Percentiles rank a stretch among this genome's conserved stretches.
Evolutionary conservation across 1,140 invertebrate species (phyloP).

Genomic region (Drosophila setifemur): DNA sequence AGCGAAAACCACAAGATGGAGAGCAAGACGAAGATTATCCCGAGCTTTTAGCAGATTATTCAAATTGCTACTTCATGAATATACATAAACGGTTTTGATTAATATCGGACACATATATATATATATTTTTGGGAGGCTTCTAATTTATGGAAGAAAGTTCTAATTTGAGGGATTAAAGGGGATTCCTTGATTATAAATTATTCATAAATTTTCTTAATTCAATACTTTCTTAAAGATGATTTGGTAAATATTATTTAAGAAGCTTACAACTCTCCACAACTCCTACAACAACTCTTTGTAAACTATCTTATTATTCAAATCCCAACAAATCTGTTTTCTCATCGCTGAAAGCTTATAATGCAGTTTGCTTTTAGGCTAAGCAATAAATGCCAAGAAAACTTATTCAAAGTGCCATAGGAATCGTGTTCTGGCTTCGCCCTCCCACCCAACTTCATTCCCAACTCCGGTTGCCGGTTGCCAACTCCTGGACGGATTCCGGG

Average conservation of each 20-base stretch:
- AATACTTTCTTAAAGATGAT: not conserved
- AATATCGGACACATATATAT: slow-evolving; percentile 8
- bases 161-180: not conserved
- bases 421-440: slow-evolving; percentile 11
- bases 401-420: slow-evolving; percentile 75
- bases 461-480: no score
- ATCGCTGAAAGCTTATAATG: slow-evolving; percentile 37
- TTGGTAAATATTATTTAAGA: not conserved
- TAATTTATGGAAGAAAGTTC: not conserved
- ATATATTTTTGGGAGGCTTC: not conserved
- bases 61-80: slow-evolving; percentile 50
- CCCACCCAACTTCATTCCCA: not conserved
- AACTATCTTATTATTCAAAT: slow-evolving; percentile 15
- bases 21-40: slow-evolving; percentile 21
- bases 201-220: not conserved
- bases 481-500: slow-evolving; percentile 15
- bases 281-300: no score
- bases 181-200: not conserved
- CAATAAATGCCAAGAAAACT: slow-evolving; percentile 69
- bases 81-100: slow-evolving; percentile 50
- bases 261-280: no score
- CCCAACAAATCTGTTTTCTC: slow-evolving; percentile 9
- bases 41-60: slow-evolving; percentile 45
- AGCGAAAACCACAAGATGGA: slow-evolving; percentile 18
- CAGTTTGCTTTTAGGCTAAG: slow-evolving; percentile 53